A percentile compares a stretch with the other conserved stretches of the same genome.
These are phyloP conservation scores for Holothuria leucospilota DNA, from an alignment of 53 echinoderm and acorn worm species.

Conservation along the genomic window DNA sequence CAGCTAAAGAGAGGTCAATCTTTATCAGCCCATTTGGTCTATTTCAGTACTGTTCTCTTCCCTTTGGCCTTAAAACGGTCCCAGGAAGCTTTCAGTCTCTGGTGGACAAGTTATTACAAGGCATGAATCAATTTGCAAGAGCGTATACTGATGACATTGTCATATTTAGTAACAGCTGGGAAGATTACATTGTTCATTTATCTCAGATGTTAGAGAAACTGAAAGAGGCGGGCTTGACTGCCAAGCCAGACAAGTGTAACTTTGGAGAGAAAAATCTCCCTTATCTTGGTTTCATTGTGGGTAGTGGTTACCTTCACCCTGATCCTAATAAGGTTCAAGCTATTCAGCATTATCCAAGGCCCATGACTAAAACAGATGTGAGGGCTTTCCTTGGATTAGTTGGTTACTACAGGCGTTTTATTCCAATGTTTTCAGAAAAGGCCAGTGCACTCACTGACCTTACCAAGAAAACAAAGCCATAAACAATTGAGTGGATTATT, in stretches of 20 bases:
- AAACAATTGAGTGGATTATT: constrained; percentile 55
- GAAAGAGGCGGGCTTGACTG: too few species aligned
- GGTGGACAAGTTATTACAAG: constrained; percentile 58
- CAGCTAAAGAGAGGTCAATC: constrained; percentile 56
- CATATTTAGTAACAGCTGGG: constrained; percentile 43
- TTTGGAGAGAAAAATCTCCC: too few species aligned
- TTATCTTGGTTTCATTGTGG: too few species aligned
- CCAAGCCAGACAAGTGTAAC: too few species aligned
- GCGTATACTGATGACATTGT: constrained; percentile 73
- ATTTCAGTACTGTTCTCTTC: constrained; percentile 66
- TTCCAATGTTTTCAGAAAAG: constrained; percentile 58
- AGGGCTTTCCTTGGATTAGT: constrained; percentile 60
- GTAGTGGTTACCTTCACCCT: too few species aligned
- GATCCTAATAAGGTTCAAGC: too few species aligned
- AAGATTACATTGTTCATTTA: neutral
- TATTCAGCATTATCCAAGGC: constrained; percentile 52
- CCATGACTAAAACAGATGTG: constrained; percentile 69
- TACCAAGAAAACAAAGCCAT: constrained; percentile 65
- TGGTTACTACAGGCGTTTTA: constrained; percentile 70
- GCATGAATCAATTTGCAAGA: constrained; percentile 26
- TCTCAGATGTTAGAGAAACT: constrained; percentile 13
- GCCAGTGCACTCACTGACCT: constrained; percentile 68
- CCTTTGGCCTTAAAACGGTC: constrained; percentile 76
- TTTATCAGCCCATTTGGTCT: constrained; percentile 68
- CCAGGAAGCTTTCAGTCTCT: constrained; percentile 66